phyloP scores from a whole-genome alignment of 1,140 invertebrate species.

The Polyergus mexicanus region DNA sequence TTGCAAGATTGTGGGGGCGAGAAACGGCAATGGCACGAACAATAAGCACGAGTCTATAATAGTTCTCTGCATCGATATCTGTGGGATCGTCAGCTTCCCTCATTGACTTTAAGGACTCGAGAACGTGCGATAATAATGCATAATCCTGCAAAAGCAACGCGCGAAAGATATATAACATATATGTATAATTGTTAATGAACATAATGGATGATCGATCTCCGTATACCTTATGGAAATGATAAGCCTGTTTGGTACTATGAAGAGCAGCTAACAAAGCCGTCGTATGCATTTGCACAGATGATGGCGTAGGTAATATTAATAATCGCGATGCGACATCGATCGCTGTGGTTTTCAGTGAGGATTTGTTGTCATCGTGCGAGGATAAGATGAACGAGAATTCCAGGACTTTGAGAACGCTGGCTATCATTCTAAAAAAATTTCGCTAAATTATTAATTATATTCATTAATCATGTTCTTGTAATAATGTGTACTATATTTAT shows the following conservation, averaged over 20 bases:
- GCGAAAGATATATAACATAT: neutral
- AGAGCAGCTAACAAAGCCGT: conserved; percentile 94
- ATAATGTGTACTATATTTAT: conserved; percentile 1
- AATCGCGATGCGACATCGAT: conserved; percentile 92
- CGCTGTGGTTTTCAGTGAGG: conserved; percentile 87
- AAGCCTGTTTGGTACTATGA: conserved; percentile 90
- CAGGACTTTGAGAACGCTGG: conserved; percentile 91
- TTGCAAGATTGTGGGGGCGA: conserved; percentile 93
- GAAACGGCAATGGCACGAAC: conserved; percentile 94
- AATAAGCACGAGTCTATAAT: conserved; percentile 94
- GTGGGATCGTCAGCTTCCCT: conserved; percentile 87
- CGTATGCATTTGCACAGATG: conserved; percentile 92
- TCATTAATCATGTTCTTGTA: neutral
- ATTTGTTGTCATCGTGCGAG: conserved; percentile 82
- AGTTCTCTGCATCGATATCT: conserved; percentile 96
- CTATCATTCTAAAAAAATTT: conserved; percentile 88
- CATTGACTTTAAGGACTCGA: conserved; percentile 90
- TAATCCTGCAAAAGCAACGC: conserved; percentile 88
- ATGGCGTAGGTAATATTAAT: conserved; percentile 94
- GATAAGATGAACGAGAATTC: conserved; percentile 89
- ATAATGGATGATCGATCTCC: neutral
- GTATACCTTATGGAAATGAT: conserved; percentile 94
- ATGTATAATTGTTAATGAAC: neutral
- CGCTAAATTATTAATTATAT: conserved; percentile 15
- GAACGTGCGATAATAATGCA: conserved; percentile 92